Evolutionary conservation across 2,888 invertebrate species (phyloP), one percentile per base, ranked within the genome.

Genomic region (Hipparchia sbordonii): DNA sequence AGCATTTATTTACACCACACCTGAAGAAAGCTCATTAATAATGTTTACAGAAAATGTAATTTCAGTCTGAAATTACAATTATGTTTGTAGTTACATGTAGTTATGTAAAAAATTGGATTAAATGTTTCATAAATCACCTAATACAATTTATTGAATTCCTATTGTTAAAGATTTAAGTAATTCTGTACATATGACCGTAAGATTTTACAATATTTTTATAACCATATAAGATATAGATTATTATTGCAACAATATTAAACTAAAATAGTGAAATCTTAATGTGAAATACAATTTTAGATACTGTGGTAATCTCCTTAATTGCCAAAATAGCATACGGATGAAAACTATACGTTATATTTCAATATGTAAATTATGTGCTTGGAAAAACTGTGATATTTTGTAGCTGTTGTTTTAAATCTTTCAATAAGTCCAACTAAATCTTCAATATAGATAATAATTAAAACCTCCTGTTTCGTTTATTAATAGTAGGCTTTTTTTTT

Each of bases 231-330:
- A 74, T 72, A 66, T 75, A 74, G 73, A 74, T 74, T 73, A 76
- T 71, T 73, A 67, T 23, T 23, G 23, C 74, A 71, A 70, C 67
- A 59, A 75, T 57, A 52, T 48, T 48, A 48, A 6, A 48, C 5
- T 6, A 6, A 12, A 52, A 2, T 12, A 76, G 82, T 79, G 77
- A 46, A 62, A 61, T n/a, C 45, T 45, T 45, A 61, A 33, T 33
- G 51, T 63, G 78, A 82, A 60, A 81, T 81, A 77, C 81, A 70
- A 66, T 74, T 71, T 84, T 82, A 85, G 88, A 85, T 87, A 85
- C 92, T 93, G 93, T 93, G 93, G 91, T 92, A 90, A 90, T 93
- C 93, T 93, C 93, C 93, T 85, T 92, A 92, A 91, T 92, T 93
- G 93, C 93, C 93, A 93, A 93, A 93, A 91, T 93, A 92, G 89